phyloP scores from a whole-genome alignment of 2,888 invertebrate species.

The Ennomos quercinarius region DNA sequence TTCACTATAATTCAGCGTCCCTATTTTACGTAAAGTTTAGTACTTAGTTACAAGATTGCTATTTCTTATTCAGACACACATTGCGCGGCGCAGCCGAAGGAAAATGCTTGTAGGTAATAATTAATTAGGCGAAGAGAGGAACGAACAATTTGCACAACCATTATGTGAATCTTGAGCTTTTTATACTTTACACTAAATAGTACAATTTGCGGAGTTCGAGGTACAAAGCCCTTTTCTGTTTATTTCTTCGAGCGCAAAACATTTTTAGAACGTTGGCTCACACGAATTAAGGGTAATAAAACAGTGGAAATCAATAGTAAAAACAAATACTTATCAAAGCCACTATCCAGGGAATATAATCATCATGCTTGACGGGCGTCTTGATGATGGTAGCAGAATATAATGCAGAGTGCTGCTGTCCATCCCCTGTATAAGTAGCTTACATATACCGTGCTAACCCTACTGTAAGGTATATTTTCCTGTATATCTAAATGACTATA shows the following conservation, averaged over 20 bases:
- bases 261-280: not conserved
- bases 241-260: not conserved
- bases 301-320: too few relatives aligned
- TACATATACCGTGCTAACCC: too few relatives aligned
- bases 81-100: constrained; percentile 37
- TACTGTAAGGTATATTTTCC: too few relatives aligned
- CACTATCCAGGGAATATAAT: too few relatives aligned
- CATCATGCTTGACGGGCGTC: too few relatives aligned
- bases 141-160: constrained; percentile 47
- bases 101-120: constrained; percentile 44
- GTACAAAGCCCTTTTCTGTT: constrained; percentile 29
- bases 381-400: too few relatives aligned
- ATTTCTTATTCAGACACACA: constrained; percentile 42
- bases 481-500: too few relatives aligned
- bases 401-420: too few relatives aligned
- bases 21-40: constrained; percentile 14
- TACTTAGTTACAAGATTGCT: constrained; percentile 33
- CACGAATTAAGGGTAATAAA: not conserved
- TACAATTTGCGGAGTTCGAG: constrained; percentile 34
- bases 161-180: constrained; percentile 44
- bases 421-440: too few relatives aligned
- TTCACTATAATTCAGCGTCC: constrained; percentile 6
- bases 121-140: constrained; percentile 51
- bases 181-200: constrained; percentile 23
- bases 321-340: too few relatives aligned